Conservation (phyloP, 2,888 invertebrate species). For the Drosophila koepferae region DNA sequence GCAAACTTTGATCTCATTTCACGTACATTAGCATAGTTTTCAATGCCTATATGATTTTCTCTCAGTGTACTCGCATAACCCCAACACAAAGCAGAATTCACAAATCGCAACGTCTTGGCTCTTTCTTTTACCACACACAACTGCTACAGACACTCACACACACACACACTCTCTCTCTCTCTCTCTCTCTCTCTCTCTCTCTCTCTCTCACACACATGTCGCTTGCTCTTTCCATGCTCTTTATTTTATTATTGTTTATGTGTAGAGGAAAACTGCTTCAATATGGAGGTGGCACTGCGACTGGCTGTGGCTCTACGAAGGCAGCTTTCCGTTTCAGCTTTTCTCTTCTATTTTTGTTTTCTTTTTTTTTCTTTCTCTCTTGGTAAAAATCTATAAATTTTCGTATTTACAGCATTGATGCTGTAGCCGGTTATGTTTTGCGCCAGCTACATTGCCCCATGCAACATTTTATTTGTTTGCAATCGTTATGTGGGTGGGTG, state of each 20-base stretch:
- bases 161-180: conserved; percentile 10
- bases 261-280: conserved; percentile 40
- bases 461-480: conserved; percentile 63
- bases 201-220: conserved; percentile 18
- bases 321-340: background rate
- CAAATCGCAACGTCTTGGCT: conserved; percentile 25
- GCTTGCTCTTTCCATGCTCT: conserved; percentile 10
- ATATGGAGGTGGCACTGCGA: conserved; percentile 30
- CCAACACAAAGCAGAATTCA: background rate
- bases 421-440: conserved; percentile 33
- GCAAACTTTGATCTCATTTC: background rate
- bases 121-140: conserved; percentile 5
- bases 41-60: background rate
- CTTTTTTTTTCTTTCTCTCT: background rate
- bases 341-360: background rate
- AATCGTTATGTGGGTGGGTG: conserved; percentile 39
- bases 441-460: conserved; percentile 16
- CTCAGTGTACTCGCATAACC: conserved; percentile 4
- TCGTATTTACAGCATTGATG: conserved; percentile 67
- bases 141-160: conserved; percentile 11
- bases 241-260: conserved; percentile 70
- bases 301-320: background rate
- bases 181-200: conserved; percentile 10
- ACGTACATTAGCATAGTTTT: background rate
- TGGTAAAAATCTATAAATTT: conserved; percentile 67